Evolutionary conservation across 2,888 invertebrate genomes (phyloP), one percentile per base, ranked within the genome.

Genomic region (Ornithoptera alexandrae): DNA sequence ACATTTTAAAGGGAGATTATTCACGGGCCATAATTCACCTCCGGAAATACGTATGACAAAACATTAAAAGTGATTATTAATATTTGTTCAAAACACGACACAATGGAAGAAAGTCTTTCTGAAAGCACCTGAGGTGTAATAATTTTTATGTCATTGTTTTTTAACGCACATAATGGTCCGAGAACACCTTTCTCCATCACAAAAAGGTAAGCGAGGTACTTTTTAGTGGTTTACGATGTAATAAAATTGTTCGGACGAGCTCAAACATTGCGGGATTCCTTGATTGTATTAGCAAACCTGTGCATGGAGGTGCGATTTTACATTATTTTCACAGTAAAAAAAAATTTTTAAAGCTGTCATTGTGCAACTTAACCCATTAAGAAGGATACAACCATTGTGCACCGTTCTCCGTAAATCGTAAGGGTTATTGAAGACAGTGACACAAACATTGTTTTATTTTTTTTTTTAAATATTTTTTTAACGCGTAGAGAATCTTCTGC

Each of bases 71-170:
- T 81, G 76, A 84, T 84, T 80, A 84, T 84, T 81, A 82, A 81
- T 83, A 87, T 88, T 85, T 82, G 80, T 83, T 81, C 72, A 84
- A 81, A 80, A 77, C 71, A 64, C 72, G 65, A 81, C 30, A 90
- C 88, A 87, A 88, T 79, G 70, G 78, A 84, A 77, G 90, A 92
- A 92, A 92, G 89, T 87, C 91, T 92, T 92, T 92, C 92, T 90
- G 86, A 79, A 79, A 73, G 77, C 81, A 80, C 73, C 74, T 77
- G 82, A 89, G 85, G 88, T 89, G 89, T 85, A 88, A 90, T 90
- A 86, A 89, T 88, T 83, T 77, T 74, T 74, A 60, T 76, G 78
- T 79, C 81, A 81, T 89, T 89, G 87, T 90, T 85, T 87, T 76
- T 81, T 84, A 86, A 88, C 81, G 81, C 73, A 79, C 71, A 75